These are phyloP conservation scores for Dynastes maya DNA, from an alignment of 2,888 invertebrate genomes.

Conservation along the genomic window DNA sequence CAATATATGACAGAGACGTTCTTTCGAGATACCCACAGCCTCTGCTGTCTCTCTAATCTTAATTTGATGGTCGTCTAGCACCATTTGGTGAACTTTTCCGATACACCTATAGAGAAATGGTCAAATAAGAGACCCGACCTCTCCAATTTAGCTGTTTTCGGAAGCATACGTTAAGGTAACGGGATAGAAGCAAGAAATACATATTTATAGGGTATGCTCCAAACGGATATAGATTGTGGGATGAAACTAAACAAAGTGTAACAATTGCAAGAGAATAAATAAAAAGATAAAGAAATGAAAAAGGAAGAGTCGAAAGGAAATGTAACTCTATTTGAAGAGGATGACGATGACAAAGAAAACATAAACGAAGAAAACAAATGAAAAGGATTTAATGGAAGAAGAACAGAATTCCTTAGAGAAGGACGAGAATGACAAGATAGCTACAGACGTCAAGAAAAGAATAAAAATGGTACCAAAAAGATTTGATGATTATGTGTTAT, in stretches of 20 bases:
- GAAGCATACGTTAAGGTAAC: slow-evolving; percentile 59
- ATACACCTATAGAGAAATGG: slow-evolving; percentile 62
- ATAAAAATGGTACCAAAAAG: slow-evolving; percentile 20
- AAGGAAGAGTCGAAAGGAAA: background rate
- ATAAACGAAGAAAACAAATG: slow-evolving; percentile 6
- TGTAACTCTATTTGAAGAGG: background rate
- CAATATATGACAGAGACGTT: too few species aligned
- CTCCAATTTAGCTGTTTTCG: slow-evolving; percentile 61
- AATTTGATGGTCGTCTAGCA: too few species aligned
- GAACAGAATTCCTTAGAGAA: background rate
- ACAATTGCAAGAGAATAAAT: slow-evolving; percentile 18
- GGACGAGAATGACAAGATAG: slow-evolving; percentile 11
- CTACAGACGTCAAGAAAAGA: background rate
- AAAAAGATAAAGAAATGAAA: background rate
- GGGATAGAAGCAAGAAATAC: slow-evolving; percentile 57
- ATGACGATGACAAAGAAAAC: slow-evolving; percentile 13
- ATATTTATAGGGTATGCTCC: slow-evolving; percentile 47
- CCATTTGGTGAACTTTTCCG: too few species aligned
- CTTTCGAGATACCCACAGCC: too few species aligned
- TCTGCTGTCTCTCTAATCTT: too few species aligned
- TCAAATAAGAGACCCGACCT: slow-evolving; percentile 59
- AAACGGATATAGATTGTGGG: slow-evolving; percentile 26
- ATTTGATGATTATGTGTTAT: slow-evolving; percentile 15
- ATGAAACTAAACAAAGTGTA: slow-evolving; percentile 9
- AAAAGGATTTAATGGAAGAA: background rate